Evolutionary conservation across 2,797 vertebrate species (phyloP), one percentile per base, ranked within the genome.

Genomic region (Poeciliopsis presidionis): DNA sequence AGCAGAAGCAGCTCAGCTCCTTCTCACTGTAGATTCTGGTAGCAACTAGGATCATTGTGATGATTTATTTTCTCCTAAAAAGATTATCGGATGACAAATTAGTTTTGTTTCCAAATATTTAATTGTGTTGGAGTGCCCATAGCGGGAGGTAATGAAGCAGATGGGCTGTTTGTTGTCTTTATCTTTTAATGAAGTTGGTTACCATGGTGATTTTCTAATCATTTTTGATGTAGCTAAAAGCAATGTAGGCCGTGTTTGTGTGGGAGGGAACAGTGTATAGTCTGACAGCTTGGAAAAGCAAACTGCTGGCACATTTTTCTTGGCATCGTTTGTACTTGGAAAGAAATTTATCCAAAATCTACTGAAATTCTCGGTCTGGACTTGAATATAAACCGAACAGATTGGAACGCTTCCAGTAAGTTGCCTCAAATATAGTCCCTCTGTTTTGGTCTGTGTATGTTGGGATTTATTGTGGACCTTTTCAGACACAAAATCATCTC

Each of bases 291-390:
- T 82, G 73, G 78, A 85, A 76, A 77, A 79, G 39, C 85, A 76
- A 77, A 75, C 76, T 78, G 73, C 76, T 69, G 49, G 84, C 67
- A 63, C 79, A 80, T n/a, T 41, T 89, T 78, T 85, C 82, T 80
- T 83, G 72, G 65, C 73, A 53, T 75, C 65, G n/a, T 83, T 86
- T 76, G 55, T 77, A 72, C 49, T 75, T 78, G 75, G 57, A 86
- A 43, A 89, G 77, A 84, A 81, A 84, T 90, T 83, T 2, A 84
- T 89, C 86, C 85, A 86, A 87, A 83, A 80, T 63, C 12, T 4
- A 74, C 73, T 1, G 46, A 3, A 70, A 63, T 86, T 85, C 87
- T 90, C 86, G 91, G 86, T 81, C 51, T 79, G 57, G 75, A 71
- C 74, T 72, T 78, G 12, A 81, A 72, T 84, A 81, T 30, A 77